Conservation (phyloP, 1,140 invertebrate genomes). For the Augochlora pura region DNA sequence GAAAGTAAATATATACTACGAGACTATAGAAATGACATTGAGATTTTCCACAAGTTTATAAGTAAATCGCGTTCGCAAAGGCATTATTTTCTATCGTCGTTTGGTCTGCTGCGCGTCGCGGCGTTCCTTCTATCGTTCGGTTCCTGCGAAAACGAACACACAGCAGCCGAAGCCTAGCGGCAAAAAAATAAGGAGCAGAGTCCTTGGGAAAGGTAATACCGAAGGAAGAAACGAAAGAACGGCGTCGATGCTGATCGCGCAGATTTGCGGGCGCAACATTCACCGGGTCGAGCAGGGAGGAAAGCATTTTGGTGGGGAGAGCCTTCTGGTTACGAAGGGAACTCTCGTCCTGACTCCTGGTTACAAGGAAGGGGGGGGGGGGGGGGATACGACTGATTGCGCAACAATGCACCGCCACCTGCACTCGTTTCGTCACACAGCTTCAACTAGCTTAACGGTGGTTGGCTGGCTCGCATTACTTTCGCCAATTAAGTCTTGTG, state of each 20-base stretch:
- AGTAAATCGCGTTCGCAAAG: too few relatives aligned
- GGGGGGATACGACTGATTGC: slow-evolving; percentile 51
- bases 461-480: slow-evolving; percentile 63
- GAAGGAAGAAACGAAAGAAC: slow-evolving; percentile 37
- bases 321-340: slow-evolving; percentile 45
- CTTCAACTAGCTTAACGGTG: slow-evolving; percentile 55
- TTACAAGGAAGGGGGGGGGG: slow-evolving; percentile 34
- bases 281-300: slow-evolving; percentile 45
- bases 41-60: too few relatives aligned
- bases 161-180: not conserved
- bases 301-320: slow-evolving; percentile 33
- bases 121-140: too few relatives aligned
- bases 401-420: slow-evolving; percentile 69
- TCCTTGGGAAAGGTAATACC: slow-evolving; percentile 4
- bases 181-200: not conserved
- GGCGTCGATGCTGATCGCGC: slow-evolving; percentile 24
- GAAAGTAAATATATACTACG: too few relatives aligned
- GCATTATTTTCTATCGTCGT: too few relatives aligned
- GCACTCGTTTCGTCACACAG: slow-evolving; percentile 69
- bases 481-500: slow-evolving; percentile 69
- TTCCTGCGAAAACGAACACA: not conserved
- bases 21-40: too few relatives aligned
- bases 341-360: slow-evolving; percentile 53
- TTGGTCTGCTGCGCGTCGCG: too few relatives aligned
- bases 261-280: slow-evolving; percentile 51